Base-by-base conservation (phyloP, 2,888 invertebrate species). In the Tetragnatha montana region DNA sequence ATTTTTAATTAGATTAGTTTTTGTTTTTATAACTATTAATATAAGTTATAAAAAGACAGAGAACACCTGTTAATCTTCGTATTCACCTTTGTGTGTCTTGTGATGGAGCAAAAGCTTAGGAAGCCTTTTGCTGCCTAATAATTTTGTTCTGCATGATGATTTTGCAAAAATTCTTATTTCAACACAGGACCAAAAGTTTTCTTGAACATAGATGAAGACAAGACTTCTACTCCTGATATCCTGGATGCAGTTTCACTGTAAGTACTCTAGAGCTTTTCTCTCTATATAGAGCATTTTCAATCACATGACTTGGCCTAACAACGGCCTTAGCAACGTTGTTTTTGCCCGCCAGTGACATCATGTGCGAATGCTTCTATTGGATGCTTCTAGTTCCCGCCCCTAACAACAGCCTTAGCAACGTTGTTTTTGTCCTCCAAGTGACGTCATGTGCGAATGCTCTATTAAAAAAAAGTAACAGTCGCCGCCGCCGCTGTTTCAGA, bases 111-210 rank as follows among this genome's bases (percentile, higher is more conserved):
- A 74, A 19, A n/a, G 82, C 82, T 51, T 86, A 80, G 80, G 80
- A 21, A 80, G 80, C 70, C 60, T 22, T 73, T 86, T 60, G 86
- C 86, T 70, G 47, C 71, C 50, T 74, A 10, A 73, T 60, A 49
- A 71, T 70, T 79, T 51, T 80, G 79, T 17, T 51, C 49, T 81
- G 89, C 86, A 90, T 83, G 86, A 47, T 87, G 78, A 87, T 82
- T 79, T 76, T 82, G 86, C 82, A 79, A 75, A 82, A 82, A 60
- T 81, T 81, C 50, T 82, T 82, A 75, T 83, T 79, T 69, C 73
- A 19, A 74, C 22, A 12, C 74, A 90, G 89, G 82, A n/a, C 1
- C 81, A 6, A 86, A 90, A 78, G 87, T 87, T 6, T 87, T 87
- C 47, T 78, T 90, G 14, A 86, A 79, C 19, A 19, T 90, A 10